Evolutionary conservation across 2,113 vertebrate species (phyloP), one percentile per base, ranked within the genome.

Genomic region (Nibea albiflora): DNA sequence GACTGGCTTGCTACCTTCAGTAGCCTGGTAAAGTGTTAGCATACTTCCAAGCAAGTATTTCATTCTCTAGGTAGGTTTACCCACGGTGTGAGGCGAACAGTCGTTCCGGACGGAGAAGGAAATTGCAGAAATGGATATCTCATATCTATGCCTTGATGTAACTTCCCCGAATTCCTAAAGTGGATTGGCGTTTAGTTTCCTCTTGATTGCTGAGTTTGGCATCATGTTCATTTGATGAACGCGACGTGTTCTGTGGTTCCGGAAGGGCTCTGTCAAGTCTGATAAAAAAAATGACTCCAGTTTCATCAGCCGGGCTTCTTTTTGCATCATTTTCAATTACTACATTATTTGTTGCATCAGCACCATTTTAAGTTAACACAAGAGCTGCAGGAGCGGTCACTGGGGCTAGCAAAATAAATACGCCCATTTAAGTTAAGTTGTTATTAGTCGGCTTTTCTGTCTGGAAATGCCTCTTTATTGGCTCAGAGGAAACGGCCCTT

Each of bases 211-310:
- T 54, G 53, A 24, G n/a, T n/a, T 20, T 53, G 49, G 50, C 17
- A n/a, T n/a, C 19, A 19, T 53, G 52, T 53, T 20, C 35, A 39
- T 39, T 8, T 39, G 35, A 35, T 35, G 31, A 7, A 35, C 31
- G 7, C 7, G 49, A 61, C 35, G 16, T 60, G 22, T 49, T 54
- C n/a, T 47, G 57, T 63, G 74, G 44, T 56, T 75, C 58, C 35
- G 47, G n/a, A 54, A 35, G 26, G 66, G 35, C 49, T 65, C 65
- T 56, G 47, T 66, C 7, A 72, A 77, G 58, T 31, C 49, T 78
- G 19, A 31, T 4, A 31, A 58, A 35, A 31, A 52, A 35, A 56
- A 62, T 69, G 14, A 57, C 39, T 61, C 31, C 20, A 14, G 56
- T 58, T 69, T 76, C 9, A 52, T 57, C 58, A 71, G 2, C 22